These are phyloP conservation scores for Callimorpha dominula DNA, from an alignment of 2,888 invertebrate genomes.

Conservation along the genomic window DNA sequence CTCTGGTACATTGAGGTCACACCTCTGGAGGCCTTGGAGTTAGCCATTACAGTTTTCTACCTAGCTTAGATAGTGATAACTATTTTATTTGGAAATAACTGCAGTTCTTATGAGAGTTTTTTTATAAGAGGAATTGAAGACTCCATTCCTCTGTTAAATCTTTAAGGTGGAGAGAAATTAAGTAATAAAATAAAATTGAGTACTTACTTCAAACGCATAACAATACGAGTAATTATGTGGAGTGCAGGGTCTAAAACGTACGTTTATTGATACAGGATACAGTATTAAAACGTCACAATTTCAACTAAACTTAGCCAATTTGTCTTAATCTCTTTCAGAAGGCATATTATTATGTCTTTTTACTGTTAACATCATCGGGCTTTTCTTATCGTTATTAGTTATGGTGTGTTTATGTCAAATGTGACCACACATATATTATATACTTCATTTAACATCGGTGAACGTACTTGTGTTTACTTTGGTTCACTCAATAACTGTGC, in stretches of 20 bases:
- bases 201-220: background rate
- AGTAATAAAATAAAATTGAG: too few species aligned
- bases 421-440: too few species aligned
- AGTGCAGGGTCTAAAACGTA: too few species aligned
- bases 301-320: background rate
- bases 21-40: background rate
- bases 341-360: too few species aligned
- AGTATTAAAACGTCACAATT: background rate
- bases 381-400: too few species aligned
- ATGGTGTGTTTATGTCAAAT: too few species aligned
- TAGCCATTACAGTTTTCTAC: background rate
- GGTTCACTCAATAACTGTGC: background rate
- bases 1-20: background rate
- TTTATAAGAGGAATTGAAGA: background rate
- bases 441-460: background rate
- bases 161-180: too few species aligned
- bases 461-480: background rate
- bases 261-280: too few species aligned
- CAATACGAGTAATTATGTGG: too few species aligned
- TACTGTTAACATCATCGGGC: too few species aligned
- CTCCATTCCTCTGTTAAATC: too few species aligned
- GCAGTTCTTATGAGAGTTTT: background rate
- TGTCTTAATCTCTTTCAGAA: too few species aligned
- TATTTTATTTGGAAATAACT: background rate
- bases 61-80: background rate